phyloP scores from a whole-genome alignment of 2,113 vertebrate genomes.

The Dryoscopus gambensis region DNA sequence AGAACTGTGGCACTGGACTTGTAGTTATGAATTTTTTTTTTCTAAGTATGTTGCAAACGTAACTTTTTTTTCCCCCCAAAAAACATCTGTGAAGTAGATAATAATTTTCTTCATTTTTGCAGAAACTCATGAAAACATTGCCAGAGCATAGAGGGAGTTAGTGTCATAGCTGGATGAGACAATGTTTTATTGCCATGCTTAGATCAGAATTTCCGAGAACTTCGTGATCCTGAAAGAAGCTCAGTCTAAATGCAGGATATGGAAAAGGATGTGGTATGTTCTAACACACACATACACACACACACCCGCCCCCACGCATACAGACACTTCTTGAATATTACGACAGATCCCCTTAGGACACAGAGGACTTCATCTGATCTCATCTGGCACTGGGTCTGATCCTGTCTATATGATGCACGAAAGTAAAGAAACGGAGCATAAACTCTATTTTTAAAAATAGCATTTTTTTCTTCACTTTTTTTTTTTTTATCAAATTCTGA shows the following conservation, averaged over 20 bases:
- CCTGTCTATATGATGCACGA: neutral
- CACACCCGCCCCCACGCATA: fast-evolving
- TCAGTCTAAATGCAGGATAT: neutral
- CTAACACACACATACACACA: neutral
- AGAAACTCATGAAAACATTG: neutral
- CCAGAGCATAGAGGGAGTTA: neutral
- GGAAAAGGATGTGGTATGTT: neutral
- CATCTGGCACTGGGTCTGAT: neutral
- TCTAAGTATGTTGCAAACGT: neutral
- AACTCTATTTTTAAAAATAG: neutral
- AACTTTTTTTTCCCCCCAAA: fast-evolving
- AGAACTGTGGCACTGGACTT: neutral
- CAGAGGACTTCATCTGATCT: neutral
- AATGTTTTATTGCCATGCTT: neutral
- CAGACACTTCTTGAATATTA: neutral
- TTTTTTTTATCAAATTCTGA: neutral
- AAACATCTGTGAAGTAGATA: neutral
- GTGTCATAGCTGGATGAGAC: neutral
- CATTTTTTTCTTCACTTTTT: neutral
- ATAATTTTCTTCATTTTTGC: neutral
- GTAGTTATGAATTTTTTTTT: neutral
- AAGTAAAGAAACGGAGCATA: neutral
- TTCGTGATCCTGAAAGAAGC: neutral
- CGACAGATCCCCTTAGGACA: neutral
- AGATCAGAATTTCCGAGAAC: neutral